phyloP scores from a whole-genome alignment of 2,888 invertebrate species.

The Lasius fuliginosus region DNA sequence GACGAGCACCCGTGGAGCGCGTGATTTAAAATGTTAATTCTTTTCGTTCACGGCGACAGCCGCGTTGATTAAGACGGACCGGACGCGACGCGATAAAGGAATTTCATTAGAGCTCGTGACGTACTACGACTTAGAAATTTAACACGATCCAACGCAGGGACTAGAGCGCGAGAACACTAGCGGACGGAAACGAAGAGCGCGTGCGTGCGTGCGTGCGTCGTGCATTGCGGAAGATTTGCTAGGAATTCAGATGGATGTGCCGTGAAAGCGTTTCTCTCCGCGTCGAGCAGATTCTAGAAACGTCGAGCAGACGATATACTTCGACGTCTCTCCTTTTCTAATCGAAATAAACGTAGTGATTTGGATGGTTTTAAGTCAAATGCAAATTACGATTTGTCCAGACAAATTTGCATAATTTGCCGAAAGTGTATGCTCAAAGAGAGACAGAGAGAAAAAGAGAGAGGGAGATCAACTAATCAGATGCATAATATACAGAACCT shows the following conservation, averaged over 20 bases:
- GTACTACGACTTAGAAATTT: constrained; percentile 72
- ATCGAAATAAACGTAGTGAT: not conserved
- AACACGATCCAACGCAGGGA: constrained; percentile 34
- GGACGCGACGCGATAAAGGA: constrained; percentile 71
- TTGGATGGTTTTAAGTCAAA: not conserved
- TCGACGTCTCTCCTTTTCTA: not conserved
- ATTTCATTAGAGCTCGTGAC: constrained; percentile 80
- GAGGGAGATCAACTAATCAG: not conserved
- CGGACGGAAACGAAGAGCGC: not conserved
- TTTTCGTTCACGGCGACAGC: constrained; percentile 77
- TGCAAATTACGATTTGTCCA: not conserved
- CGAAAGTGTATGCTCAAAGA: not conserved
- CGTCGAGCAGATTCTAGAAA: constrained; percentile 9
- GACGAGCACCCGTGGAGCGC: constrained; percentile 79
- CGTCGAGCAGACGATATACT: not conserved
- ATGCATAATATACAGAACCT: not conserved
- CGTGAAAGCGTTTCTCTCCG: constrained; percentile 35
- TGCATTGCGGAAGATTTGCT: constrained; percentile 18
- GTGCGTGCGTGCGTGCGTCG: not conserved
- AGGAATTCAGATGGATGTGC: not conserved
- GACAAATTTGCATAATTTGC: not conserved
- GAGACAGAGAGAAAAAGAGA: not conserved
- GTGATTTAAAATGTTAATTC: constrained; percentile 83
- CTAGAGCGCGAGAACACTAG: not conserved
- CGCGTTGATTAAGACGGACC: constrained; percentile 81